Base-by-base conservation (phyloP, 2,113 vertebrate species). In the Bubalus kerabau region DNA sequence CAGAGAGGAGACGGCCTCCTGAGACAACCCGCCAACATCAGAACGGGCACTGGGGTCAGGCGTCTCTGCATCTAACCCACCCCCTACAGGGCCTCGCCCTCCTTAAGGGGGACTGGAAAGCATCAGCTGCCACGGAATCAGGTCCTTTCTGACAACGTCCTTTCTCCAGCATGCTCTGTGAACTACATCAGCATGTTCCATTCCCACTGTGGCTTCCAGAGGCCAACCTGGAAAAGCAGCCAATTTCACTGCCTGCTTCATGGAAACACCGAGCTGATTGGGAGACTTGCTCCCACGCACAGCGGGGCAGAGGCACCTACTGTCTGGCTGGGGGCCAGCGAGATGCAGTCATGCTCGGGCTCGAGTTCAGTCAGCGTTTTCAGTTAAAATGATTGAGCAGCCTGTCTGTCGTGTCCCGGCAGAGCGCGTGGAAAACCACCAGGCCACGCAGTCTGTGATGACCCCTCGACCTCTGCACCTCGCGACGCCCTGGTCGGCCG, bases 401-500 rank as follows among this genome's bases (percentile, higher is more conserved):
- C 3, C 62, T 2, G 1, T 3, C 0, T 1, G 46, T 12, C 21
- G 0, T 2, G 2, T 6, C 7, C 17, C 3, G 40, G 40, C 64
- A 16, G 6, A 14, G 28, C 8, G 0, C 0, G 5, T 0, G 12
- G 24, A 43, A 50, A 3, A 6, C 40, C 19, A 1, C 14, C 1
- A 4, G 24, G 56, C 21, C 46, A 2, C 0, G 0, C 9, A 0
- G 0, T 0, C 28, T 1, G 4, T 0, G 5, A 9, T 3, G 21
- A 12, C 30, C 1, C 50, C 28, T 10, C 2, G 2, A 1, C 2
- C n/a, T 57, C 43, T 2, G 0, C 17, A 2, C 7, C 50, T 0
- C 14, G 0, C 0, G 4, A 9, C 0, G 0, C 40, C 74, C 21
- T 6, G 5, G 0, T 1, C 6, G 0, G 0, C 1, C 23, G 11